Percentiles rank a stretch among this genome's conserved stretches.
phyloP scores from a whole-genome alignment of 1,140 invertebrate species.

The Atta texana region DNA sequence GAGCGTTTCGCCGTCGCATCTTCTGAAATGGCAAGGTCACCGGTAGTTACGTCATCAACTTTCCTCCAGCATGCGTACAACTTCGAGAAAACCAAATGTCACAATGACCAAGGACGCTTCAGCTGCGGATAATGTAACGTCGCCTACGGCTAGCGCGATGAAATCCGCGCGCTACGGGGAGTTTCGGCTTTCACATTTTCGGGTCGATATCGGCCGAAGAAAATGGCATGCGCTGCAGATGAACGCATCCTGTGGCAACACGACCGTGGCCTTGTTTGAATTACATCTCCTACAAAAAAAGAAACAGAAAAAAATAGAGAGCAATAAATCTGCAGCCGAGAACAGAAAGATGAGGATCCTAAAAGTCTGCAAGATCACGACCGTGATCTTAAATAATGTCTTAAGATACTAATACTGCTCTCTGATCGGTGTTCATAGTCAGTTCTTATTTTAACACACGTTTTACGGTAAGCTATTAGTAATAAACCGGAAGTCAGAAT shows the following conservation, averaged over 20 bases:
- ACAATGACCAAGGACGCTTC: slow-evolving; percentile 82
- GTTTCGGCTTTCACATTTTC: slow-evolving; percentile 68
- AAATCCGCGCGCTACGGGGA: slow-evolving; percentile 19
- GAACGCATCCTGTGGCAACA: not conserved
- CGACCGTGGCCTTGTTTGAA: slow-evolving; percentile 32
- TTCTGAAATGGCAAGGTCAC: slow-evolving; percentile 84
- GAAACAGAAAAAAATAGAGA: not conserved
- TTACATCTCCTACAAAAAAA: not conserved
- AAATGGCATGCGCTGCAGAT: not conserved
- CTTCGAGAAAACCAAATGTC: slow-evolving; percentile 82
- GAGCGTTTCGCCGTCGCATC: slow-evolving; percentile 75
- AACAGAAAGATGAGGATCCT: not conserved
- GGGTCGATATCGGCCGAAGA: not conserved
- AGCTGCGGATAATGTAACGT: slow-evolving; percentile 52
- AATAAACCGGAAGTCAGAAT: too few relatives aligned
- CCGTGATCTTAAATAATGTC: too few relatives aligned
- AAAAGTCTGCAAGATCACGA: not conserved
- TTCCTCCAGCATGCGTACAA: slow-evolving; percentile 66
- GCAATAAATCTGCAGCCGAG: too few relatives aligned
- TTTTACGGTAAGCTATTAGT: too few relatives aligned
- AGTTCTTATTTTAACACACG: too few relatives aligned
- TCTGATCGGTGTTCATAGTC: too few relatives aligned
- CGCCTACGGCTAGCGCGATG: slow-evolving; percentile 58
- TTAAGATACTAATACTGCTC: too few relatives aligned
- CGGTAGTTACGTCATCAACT: slow-evolving; percentile 79